Evolutionary conservation across 2,888 invertebrate genomes (phyloP).

Genomic region (Cryptus viduatorius): DNA sequence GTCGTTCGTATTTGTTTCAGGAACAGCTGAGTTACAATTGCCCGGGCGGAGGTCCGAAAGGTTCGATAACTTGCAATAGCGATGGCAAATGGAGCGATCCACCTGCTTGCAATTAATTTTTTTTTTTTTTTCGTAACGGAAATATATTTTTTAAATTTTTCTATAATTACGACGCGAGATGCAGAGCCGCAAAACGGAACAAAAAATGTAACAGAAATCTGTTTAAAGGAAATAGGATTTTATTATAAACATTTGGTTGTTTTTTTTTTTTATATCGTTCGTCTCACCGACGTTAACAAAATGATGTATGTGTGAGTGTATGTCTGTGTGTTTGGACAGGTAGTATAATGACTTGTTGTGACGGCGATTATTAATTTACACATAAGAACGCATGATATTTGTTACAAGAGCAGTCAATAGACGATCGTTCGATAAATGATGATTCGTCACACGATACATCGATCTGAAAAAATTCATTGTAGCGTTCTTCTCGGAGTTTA

Average conservation of each 20-base stretch:
- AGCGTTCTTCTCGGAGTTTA: not conserved
- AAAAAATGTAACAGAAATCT: constrained; percentile 11
- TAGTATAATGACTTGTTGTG: constrained; percentile 20
- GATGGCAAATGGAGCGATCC: constrained; percentile 79
- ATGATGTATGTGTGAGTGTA: constrained; percentile 45
- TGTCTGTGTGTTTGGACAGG: constrained; percentile 25
- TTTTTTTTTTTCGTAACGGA: constrained; percentile 4
- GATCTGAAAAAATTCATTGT: constrained; percentile 3
- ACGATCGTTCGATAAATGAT: constrained; percentile 17
- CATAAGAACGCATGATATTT: constrained; percentile 17
- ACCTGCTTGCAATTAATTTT: constrained; percentile 71
- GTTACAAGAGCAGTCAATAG: constrained; percentile 19
- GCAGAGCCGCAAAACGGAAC: not conserved
- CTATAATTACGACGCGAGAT: too few relatives aligned
- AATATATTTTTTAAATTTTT: not conserved
- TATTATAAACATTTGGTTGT: constrained; percentile 62
- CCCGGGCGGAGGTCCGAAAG: constrained; percentile 71
- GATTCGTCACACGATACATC: constrained; percentile 34
- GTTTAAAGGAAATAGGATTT: constrained; percentile 62
- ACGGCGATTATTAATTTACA: constrained; percentile 40
- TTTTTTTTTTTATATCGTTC: constrained; percentile 25
- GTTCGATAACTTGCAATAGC: constrained; percentile 82
- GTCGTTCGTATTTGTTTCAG: constrained; percentile 86
- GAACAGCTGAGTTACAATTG: constrained; percentile 83
- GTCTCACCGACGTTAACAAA: constrained; percentile 61